Conservation (phyloP, 2,888 invertebrate genomes). For the Plebejus melissa region DNA sequence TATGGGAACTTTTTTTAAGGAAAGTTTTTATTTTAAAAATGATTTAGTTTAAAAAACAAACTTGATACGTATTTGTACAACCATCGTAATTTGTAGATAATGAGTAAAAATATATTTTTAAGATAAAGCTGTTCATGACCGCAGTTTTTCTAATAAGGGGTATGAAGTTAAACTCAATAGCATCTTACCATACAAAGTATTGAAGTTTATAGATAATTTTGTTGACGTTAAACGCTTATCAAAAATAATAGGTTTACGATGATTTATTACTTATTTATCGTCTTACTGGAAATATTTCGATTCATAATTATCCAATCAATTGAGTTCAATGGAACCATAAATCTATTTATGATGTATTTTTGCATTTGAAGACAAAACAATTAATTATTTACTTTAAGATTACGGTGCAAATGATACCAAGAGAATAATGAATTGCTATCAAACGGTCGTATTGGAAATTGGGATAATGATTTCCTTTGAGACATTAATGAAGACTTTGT, state of each 20-base stretch:
- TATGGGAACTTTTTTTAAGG: too few species aligned
- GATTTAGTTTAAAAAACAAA: too few species aligned
- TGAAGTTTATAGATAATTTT: constrained; percentile 10
- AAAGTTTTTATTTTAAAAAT: too few species aligned
- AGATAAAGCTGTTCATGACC: background rate
- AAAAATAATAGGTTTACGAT: constrained; percentile 5
- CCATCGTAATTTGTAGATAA: background rate
- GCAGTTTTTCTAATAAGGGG: background rate
- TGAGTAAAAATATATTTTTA: background rate
- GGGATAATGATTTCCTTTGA: constrained; percentile 16
- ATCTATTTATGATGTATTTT: constrained; percentile 27
- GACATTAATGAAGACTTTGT: background rate
- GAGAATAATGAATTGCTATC: constrained; percentile 28
- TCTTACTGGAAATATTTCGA: constrained; percentile 20
- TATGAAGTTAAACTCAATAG: background rate
- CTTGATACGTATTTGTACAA: too few species aligned
- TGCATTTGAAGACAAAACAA: constrained; percentile 16
- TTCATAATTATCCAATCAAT: constrained; percentile 23
- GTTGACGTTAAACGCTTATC: constrained; percentile 22
- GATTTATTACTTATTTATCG: constrained; percentile 25
- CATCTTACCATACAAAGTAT: constrained; percentile 10
- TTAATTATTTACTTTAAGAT: constrained; percentile 26
- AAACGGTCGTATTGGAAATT: constrained; percentile 31
- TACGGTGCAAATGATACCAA: constrained; percentile 36
- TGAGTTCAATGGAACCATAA: constrained; percentile 21